phyloP scores from a whole-genome alignment of 2,888 invertebrate species.

The Sesia apiformis region DNA sequence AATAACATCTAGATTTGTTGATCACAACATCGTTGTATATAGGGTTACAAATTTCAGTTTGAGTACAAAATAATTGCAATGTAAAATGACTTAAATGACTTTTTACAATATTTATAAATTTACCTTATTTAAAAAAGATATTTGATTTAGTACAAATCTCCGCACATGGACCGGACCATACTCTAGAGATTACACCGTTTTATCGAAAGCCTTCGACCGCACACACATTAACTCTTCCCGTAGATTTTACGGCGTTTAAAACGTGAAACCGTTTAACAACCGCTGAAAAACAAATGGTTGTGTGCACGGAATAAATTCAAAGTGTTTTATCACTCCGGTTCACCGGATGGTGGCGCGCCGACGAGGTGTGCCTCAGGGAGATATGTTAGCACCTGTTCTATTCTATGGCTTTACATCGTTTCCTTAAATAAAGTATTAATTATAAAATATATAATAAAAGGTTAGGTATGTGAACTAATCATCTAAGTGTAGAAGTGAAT shows the following conservation, averaged over 20 bases:
- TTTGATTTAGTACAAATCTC: neutral
- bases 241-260: constrained; percentile 45
- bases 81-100: too few species aligned
- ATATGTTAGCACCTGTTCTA: constrained; percentile 27
- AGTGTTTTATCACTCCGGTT: constrained; percentile 53
- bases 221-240: constrained; percentile 16
- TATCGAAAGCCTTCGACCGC: constrained; percentile 23
- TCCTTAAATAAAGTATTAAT: too few species aligned
- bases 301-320: constrained; percentile 49
- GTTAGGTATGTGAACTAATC: too few species aligned
- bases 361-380: constrained; percentile 29
- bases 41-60: too few species aligned
- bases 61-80: too few species aligned
- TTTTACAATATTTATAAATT: too few species aligned
- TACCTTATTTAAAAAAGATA: too few species aligned
- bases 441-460: too few species aligned
- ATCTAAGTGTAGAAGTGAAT: too few species aligned
- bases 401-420: too few species aligned
- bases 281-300: constrained; percentile 47
- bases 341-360: constrained; percentile 20
- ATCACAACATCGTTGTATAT: too few species aligned
- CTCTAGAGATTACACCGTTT: neutral
- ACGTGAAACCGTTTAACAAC: constrained; percentile 42
- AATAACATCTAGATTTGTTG: too few species aligned
- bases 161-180: neutral